Evolutionary conservation across 2,113 vertebrate genomes (phyloP).

Genomic region (Chaenogobius annularis): DNA sequence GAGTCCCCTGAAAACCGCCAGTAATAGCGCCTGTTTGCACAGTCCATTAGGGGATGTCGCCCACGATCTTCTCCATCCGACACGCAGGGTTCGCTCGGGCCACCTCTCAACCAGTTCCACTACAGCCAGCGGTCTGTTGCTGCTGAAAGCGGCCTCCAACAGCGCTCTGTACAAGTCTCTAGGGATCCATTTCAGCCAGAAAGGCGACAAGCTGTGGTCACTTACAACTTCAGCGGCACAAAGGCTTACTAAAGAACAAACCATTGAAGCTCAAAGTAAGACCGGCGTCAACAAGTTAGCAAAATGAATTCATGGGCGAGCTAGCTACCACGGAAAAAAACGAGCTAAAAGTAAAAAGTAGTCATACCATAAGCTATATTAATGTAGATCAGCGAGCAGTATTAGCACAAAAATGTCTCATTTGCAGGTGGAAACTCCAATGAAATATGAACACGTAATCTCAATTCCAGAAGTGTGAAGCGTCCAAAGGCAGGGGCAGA

Average conservation of each 20-base stretch:
- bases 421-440: not conserved
- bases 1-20: constrained; percentile 83
- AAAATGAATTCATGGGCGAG: not conserved
- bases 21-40: constrained; percentile 81
- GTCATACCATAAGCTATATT: constrained; percentile 26
- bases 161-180: constrained; percentile 82
- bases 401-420: not conserved
- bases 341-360: constrained; percentile 24
- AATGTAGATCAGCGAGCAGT: not conserved
- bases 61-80: constrained; percentile 70
- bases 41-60: constrained; percentile 72
- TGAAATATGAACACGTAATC: constrained; percentile 12
- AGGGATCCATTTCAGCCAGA: constrained; percentile 77
- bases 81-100: constrained; percentile 81
- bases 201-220: constrained; percentile 78
- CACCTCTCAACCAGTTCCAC: constrained; percentile 82
- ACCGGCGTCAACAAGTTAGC: not conserved
- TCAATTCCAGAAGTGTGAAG: not conserved
- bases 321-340: constrained; percentile 30
- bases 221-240: constrained; percentile 83
- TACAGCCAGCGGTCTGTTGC: constrained; percentile 78
- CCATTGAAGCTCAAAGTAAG: constrained; percentile 48
- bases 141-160: constrained; percentile 82
- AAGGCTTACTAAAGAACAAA: constrained; percentile 77
- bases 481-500: not conserved